These are phyloP conservation scores for Bombus waltoni DNA, from an alignment of 1,140 invertebrate species.

Conservation along the genomic window DNA sequence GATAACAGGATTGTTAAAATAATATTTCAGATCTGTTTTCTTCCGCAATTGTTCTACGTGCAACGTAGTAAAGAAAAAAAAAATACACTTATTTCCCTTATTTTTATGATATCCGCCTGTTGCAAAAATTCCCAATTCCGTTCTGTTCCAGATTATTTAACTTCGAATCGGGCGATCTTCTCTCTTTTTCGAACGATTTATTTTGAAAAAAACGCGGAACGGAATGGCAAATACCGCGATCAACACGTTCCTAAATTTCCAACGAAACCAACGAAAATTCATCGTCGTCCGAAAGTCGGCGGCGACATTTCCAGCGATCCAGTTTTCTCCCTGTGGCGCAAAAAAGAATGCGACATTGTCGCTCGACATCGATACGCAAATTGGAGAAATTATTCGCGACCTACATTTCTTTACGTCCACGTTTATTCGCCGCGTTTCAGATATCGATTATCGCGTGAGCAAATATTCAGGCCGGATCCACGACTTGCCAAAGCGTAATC, in stretches of 20 bases:
- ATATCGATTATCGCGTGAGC: constrained; percentile 26
- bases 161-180: too few species aligned
- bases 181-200: too few species aligned
- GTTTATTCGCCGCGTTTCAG: constrained; percentile 29
- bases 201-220: too few species aligned
- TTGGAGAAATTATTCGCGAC: constrained; percentile 27
- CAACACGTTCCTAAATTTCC: not conserved
- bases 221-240: too few species aligned
- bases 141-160: too few species aligned
- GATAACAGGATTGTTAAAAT: too few species aligned
- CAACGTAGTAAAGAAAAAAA: too few species aligned
- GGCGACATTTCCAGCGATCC: not conserved
- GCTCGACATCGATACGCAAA: constrained; percentile 19
- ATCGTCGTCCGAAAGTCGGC: not conserved
- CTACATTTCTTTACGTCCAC: constrained; percentile 5
- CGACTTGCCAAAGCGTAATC: constrained; percentile 1
- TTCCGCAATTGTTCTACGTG: too few species aligned
- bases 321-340: not conserved
- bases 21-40: too few species aligned
- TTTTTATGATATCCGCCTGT: too few species aligned
- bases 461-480: not conserved
- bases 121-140: too few species aligned
- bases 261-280: not conserved
- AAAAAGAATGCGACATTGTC: constrained; percentile 10
- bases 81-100: too few species aligned